A percentile compares a stretch with the other conserved stretches of the same genome.
These are phyloP conservation scores for Drosophila sordidula DNA, from an alignment of 2,888 invertebrate species.

Conservation along the genomic window DNA sequence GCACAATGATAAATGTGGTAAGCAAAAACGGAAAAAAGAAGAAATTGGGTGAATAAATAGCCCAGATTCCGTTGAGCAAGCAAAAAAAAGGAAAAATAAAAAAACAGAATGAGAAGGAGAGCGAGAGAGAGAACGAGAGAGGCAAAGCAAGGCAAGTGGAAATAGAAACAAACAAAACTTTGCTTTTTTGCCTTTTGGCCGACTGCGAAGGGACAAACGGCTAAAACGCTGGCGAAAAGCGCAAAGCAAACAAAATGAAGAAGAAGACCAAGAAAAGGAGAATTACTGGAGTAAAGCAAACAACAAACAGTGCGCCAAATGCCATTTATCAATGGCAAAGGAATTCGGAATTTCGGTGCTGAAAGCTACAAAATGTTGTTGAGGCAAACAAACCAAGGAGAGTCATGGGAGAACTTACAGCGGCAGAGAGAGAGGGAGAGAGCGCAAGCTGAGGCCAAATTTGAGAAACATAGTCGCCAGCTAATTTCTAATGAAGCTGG, in stretches of 20 bases:
- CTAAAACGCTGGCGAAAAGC: conserved; percentile 58
- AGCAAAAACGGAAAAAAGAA: conserved; percentile 59
- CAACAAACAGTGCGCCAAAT: conserved; percentile 63
- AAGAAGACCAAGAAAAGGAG: conserved; percentile 24
- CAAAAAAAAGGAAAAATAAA: conserved; percentile 49
- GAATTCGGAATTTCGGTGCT: conserved; percentile 64
- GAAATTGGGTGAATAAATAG: conserved; percentile 83
- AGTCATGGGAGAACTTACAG: background rate
- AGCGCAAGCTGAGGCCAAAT: conserved; percentile 5
- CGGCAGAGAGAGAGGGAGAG: conserved; percentile 4
- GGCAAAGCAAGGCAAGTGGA: conserved; percentile 54
- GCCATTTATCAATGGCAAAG: conserved; percentile 76
- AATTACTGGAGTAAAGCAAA: conserved; percentile 14
- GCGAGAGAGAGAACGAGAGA: conserved; percentile 13
- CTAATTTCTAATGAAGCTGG: conserved; percentile 8
- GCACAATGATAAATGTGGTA: conserved; percentile 79
- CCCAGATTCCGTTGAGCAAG: conserved; percentile 81
- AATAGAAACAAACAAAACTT: conserved; percentile 63
- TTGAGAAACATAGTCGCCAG: conserved; percentile 11
- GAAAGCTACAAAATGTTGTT: conserved; percentile 58
- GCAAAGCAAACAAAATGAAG: conserved; percentile 49
- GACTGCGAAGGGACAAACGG: conserved; percentile 68
- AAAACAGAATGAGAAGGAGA: conserved; percentile 22
- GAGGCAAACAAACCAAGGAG: conserved; percentile 5
- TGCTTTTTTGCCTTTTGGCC: conserved; percentile 48